Evolutionary conservation across 2,113 vertebrate genomes (phyloP).

Genomic region (Zosterops borbonicus): DNA sequence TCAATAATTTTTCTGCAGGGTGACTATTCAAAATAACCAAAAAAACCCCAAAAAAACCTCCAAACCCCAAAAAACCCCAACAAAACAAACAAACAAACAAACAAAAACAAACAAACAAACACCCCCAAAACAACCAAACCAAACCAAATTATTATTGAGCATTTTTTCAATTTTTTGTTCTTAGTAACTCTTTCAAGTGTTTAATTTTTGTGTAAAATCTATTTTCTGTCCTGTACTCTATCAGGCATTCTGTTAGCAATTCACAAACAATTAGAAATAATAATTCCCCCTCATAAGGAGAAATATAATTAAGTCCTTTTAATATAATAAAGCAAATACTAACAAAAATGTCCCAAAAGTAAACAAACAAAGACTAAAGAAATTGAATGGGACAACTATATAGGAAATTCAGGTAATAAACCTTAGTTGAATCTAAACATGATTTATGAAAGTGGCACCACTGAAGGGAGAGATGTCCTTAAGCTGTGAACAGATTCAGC

Average conservation of each 20-base stretch:
- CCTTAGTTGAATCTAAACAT: not conserved
- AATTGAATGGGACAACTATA: not conserved
- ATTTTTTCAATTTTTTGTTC: not conserved
- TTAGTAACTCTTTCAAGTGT: not conserved
- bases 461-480: not conserved
- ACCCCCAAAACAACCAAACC: not conserved
- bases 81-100: not conserved
- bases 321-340: not conserved
- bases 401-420: not conserved
- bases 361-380: not conserved
- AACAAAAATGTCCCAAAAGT: not conserved
- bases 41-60: not conserved
- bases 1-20: not conserved
- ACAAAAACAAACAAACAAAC: too few species aligned
- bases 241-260: not conserved
- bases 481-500: not conserved
- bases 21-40: not conserved
- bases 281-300: not conserved
- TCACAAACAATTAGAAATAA: not conserved
- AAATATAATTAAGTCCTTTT: not conserved
- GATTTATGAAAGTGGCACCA: not conserved
- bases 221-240: not conserved
- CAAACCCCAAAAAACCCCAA: too few species aligned
- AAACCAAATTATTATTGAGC: not conserved
- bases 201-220: not conserved